Base-by-base conservation (phyloP, 2,113 vertebrate species). In the Mus spicilegus region DNA sequence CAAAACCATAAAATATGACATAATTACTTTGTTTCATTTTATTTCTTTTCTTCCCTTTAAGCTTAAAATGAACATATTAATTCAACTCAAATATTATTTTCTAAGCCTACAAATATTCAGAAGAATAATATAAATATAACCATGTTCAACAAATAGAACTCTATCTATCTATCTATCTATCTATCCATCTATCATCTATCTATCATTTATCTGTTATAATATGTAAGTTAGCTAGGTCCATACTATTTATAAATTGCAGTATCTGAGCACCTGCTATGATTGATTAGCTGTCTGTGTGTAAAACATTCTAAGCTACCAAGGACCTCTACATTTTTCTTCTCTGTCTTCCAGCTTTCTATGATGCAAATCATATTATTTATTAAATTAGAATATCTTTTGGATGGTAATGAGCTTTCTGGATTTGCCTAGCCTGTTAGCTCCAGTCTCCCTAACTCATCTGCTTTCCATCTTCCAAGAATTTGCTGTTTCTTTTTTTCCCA, bases 1-100 rank as follows among this genome's bases (percentile, higher is more conserved):
- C 46, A 93, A 49, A 96, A 56, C 91, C 63, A 70, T 95, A 63
- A 95, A 96, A 96, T 91, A 89, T 14, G 80, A 36, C 49, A 80
- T 87, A 93, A 87, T 89, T 92, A 77, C 87, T 92, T 89, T 20
- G 61, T 92, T 90, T 90, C 30, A 94, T 95, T 87, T 33, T 85
- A 56, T 91, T 92, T 67, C 67, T 91, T 94, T 95, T 73, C 17
- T 24, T 81, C 39, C n/a, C n/a, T 42, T 86, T 61, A 17, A 39
- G 10, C 69, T 89, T 92, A 91, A 73, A 89, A 70, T 93, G 56
- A 39, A 63, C 69, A 82, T 16, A 67, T 77, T 78, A 93, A 96
- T 95, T 19, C 51, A 87, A 95, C 96, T 91, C 51, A 65, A 61
- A 10, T 17, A 94, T 91, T 17, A n/a, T 61, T 81, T 51, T 42